Base-by-base conservation (phyloP, 1,140 invertebrate species). In the Samia ricini region DNA sequence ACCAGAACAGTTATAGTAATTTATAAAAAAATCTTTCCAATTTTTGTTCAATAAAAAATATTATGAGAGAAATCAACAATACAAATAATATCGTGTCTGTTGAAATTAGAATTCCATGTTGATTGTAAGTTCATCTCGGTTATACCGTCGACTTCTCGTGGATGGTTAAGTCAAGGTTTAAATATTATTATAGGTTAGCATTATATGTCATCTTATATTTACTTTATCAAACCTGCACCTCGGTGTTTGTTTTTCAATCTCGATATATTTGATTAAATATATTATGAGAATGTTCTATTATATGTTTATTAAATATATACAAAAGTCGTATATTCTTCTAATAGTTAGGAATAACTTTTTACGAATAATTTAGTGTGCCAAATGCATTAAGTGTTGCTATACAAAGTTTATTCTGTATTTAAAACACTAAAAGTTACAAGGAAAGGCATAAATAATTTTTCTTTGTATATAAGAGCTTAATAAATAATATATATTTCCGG, bases 31-130 rank as follows among this genome's bases (percentile, higher is more conserved):
- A 42, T 15, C n/a, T 8, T 4, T 10, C 8, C 12, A 10, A 15
- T 15, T 42, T 15, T 15, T 15, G n/a, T 15, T 15, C 10, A 8
- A 4, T 8, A 42, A 42, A 15, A 42, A 15, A 42, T 42, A 15
- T 29, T 29, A 42, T 42, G 12, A 42, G n/a, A 12, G 33, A 1
- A 42, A 15, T 42, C 1, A 4, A 15, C n/a, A 42, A 15, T 42
- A 15, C 3, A 5, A 42, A 42, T 42, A 15, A 3, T 42, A 42
- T 42, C 15, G 4, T 15, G n/a, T 1, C 33, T 42, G n/a, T 42
- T 33, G 10, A 20, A 57, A 56, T 56, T 33, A 56, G 29, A 56
- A 57, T 57, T 57, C 56, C 29, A 21, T 36, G 26, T 57, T 21
- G 23, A 20, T 19, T 21, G n/a, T 57, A 15, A 21, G 56, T 33